Base-by-base conservation (phyloP, 2,113 vertebrate genomes). In the Platichthys flesus region DNA sequence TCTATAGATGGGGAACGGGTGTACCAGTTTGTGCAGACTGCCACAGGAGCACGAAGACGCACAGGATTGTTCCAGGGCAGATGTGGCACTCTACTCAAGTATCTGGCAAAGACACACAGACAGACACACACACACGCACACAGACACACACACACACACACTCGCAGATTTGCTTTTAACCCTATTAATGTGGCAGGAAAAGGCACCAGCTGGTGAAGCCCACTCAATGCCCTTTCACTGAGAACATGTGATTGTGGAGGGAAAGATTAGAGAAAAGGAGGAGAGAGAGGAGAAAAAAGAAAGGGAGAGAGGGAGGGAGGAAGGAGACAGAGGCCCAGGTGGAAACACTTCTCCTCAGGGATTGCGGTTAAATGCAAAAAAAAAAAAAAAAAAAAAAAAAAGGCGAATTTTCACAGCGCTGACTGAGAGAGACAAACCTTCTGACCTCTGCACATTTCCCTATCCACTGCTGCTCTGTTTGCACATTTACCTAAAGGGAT, bases 191-290 rank as follows among this genome's bases (percentile, higher is more conserved):
- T 82, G 82, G 74, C 85, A 91, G 70, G 82, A 84, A 88, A 89
- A 90, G 69, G 86, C 86, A 82, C 81, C 91, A 93, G 92, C 90
- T 93, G 92, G 89, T 79, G 86, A 88, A 82, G 85, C 74, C 87
- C 86, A 90, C 91, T 91, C 90, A 85, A 76, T 75, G 68, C 28
- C 69, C 89, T 89, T 87, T 92, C 88, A 92, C 56, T 61, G 67
- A 55, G 80, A 78, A 68, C 84, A 86, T 59, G 86, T 76, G 84
- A 90, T 76, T 45, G 67, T 51, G 67, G 67, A 71, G 67, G 54
- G 68, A 82, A 14, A 74, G 52, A 67, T 47, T 52, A 56, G 68
- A 80, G 77, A 76, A 69, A 66, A 24, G 72, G 31, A 71, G 49
- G 69, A 71, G 61, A 47, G 49, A 58, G 40, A 3, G 52, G 49